Percentiles rank a stretch among this genome's conserved stretches.
These are phyloP conservation scores for Lithophane socia DNA, from an alignment of 2,888 invertebrate genomes.

Conservation along the genomic window DNA sequence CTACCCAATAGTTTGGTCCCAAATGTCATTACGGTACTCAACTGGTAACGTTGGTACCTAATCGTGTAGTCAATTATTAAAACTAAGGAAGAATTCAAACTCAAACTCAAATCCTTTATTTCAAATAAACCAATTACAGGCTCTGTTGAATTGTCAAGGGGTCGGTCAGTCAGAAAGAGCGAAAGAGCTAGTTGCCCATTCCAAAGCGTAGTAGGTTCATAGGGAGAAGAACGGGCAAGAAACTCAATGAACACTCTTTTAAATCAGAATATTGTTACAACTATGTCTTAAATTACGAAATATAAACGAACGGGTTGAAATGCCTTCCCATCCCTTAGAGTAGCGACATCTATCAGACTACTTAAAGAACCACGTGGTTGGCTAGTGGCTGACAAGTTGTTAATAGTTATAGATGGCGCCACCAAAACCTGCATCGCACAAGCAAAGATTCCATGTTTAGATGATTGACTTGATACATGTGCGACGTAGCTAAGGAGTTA, in stretches of 20 bases:
- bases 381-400: not conserved
- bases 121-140: no score
- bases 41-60: not conserved
- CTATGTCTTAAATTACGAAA: not conserved
- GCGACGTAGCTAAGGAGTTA: not conserved
- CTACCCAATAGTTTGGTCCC: not conserved
- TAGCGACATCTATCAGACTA: conserved; percentile 11
- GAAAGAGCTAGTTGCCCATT: no score
- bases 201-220: no score
- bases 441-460: not conserved
- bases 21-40: not conserved
- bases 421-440: not conserved
- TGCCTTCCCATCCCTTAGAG: fast-evolving
- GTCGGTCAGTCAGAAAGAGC: no score
- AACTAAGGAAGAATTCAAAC: not conserved
- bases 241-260: no score
- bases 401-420: not conserved
- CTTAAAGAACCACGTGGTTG: not conserved
- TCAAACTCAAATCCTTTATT: no score
- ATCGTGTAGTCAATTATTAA: not conserved
- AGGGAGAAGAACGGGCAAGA: no score
- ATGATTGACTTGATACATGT: no score
- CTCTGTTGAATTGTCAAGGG: no score
- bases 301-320: not conserved
- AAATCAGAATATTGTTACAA: no score